Conservation (phyloP, 35 echinoderm and acorn worm genomes). For the Anneissia japonica region DNA sequence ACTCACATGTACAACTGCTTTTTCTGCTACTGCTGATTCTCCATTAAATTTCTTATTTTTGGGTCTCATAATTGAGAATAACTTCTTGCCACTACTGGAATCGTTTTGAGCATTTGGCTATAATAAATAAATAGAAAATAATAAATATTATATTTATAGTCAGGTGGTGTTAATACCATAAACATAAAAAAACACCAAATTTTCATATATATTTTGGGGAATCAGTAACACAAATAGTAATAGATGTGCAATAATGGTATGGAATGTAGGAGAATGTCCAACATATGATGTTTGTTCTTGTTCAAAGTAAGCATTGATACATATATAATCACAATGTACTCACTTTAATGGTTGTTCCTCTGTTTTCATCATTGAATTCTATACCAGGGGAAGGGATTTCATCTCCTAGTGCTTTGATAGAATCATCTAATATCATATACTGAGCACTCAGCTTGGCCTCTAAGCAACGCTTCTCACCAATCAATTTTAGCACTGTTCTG, state of each 20-base stretch:
- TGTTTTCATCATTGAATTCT: conserved; percentile 29
- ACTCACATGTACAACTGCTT: background rate
- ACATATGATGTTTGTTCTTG: too few species aligned
- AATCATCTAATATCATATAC: conserved; percentile 37
- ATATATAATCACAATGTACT: too few species aligned
- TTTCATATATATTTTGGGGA: too few species aligned
- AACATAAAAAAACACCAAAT: too few species aligned
- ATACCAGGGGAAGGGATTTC: conserved; percentile 63
- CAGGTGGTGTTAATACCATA: too few species aligned
- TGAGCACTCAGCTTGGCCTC: conserved; percentile 71
- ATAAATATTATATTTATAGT: background rate
- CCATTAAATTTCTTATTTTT: background rate
- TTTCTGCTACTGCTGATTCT: background rate
- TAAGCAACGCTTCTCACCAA: conserved; percentile 72
- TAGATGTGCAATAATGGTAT: too few species aligned
- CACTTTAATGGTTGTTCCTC: background rate
- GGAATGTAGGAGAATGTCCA: too few species aligned
- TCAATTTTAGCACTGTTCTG: conserved; percentile 62
- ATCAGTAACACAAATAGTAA: too few species aligned
- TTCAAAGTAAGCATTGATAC: too few species aligned
- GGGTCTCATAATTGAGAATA: background rate
- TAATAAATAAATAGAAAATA: background rate
- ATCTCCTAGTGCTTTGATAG: conserved; percentile 50
- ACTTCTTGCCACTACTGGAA: background rate
- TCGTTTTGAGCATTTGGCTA: background rate